Conservation (phyloP, 2,113 vertebrate genomes). For the Oreocharis arfaki region DNA sequence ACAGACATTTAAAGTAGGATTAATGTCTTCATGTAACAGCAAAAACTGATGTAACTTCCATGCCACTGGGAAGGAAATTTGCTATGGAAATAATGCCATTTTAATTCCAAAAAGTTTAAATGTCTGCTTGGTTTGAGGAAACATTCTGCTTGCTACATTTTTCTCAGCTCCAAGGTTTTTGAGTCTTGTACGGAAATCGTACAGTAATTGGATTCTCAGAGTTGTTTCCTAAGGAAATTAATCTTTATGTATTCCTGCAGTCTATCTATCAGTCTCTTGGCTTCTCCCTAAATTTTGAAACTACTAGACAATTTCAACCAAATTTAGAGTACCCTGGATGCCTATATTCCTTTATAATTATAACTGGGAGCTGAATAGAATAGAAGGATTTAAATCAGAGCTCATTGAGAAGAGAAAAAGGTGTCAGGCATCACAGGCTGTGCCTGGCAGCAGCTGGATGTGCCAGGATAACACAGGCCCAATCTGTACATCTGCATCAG, state of each 20-base stretch:
- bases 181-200: not conserved
- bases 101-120: not conserved
- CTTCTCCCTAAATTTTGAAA: not conserved
- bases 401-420: not conserved
- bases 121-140: not conserved
- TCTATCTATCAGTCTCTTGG: not conserved
- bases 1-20: conserved; percentile 37
- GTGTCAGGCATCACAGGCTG: not conserved
- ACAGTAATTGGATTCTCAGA: not conserved
- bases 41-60: not conserved
- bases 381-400: not conserved
- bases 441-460: rapidly evolving
- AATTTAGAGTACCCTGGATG: no score
- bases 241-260: not conserved
- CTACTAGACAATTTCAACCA: not conserved
- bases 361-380: not conserved
- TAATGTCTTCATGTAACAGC: not conserved
- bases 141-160: not conserved
- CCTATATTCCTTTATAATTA: not conserved
- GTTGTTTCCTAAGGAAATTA: not conserved
- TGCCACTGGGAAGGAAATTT: not conserved
- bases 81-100: not conserved
- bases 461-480: not conserved
- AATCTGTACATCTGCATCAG: not conserved
- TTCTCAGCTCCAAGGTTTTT: not conserved